Conservation (phyloP, 2,797 vertebrate species). For the Neoniphon sammara region DNA sequence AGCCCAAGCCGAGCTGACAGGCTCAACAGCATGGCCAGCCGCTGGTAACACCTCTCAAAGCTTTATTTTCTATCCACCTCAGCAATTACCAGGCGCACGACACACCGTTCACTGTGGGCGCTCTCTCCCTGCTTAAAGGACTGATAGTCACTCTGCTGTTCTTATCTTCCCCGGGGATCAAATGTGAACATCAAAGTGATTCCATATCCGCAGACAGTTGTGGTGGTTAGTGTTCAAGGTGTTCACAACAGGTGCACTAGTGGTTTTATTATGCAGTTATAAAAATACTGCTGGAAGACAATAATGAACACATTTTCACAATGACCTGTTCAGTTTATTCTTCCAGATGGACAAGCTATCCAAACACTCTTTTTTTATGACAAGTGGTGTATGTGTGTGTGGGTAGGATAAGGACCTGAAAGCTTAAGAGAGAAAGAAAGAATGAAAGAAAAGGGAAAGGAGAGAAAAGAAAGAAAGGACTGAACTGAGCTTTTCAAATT, state of each 20-base stretch:
- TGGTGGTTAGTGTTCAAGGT: constrained; percentile 57
- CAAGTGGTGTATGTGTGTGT: neutral
- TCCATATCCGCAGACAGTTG: constrained; percentile 61
- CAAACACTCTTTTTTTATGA: constrained; percentile 31
- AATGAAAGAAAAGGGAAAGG: constrained; percentile 13
- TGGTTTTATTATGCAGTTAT: constrained; percentile 47
- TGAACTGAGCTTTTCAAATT: constrained; percentile 29
- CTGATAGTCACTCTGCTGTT: constrained; percentile 38
- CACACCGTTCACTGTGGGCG: constrained; percentile 20
- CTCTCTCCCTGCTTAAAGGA: constrained; percentile 35
- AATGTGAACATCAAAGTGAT: constrained; percentile 61
- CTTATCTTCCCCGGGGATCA: constrained; percentile 51
- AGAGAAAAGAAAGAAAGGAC: neutral
- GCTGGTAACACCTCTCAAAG: constrained; percentile 39
- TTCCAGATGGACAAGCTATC: constrained; percentile 38
- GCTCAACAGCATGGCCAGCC: constrained; percentile 38
- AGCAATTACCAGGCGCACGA: constrained; percentile 51
- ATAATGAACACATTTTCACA: constrained; percentile 47
- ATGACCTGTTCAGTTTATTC: constrained; percentile 27
- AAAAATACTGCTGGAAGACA: constrained; percentile 6
- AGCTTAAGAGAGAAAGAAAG: constrained; percentile 45
- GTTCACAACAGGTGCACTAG: constrained; percentile 63
- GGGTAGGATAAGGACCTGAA: constrained; percentile 47
- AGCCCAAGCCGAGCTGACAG: constrained; percentile 54
- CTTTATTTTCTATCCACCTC: constrained; percentile 53